These are phyloP conservation scores for Clarias gariepinus DNA, from an alignment of 2,113 vertebrate species.

Conservation along the genomic window DNA sequence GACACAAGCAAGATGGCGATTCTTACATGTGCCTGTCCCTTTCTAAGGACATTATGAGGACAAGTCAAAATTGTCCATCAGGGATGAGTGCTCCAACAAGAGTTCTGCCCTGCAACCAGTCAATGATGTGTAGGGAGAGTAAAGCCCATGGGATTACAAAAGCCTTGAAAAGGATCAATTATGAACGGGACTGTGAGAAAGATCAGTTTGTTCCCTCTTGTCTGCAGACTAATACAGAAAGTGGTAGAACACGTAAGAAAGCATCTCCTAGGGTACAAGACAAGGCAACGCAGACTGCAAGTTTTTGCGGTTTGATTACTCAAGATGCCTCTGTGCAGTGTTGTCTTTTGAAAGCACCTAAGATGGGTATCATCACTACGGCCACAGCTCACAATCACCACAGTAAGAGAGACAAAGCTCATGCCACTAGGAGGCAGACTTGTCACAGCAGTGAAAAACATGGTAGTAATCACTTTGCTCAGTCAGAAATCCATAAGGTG, in stretches of 20 bases:
- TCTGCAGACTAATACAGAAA: conserved; percentile 25
- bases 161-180: background rate
- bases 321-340: conserved; percentile 77
- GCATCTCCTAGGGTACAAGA: conserved; percentile 52
- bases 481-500: background rate
- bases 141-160: conserved; percentile 4
- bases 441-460: conserved; percentile 23
- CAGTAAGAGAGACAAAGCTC: conserved; percentile 12
- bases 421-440: conserved; percentile 68
- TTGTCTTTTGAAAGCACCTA: conserved; percentile 2
- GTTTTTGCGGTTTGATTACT: background rate
- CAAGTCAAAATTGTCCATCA: conserved; percentile 17
- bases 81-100: background rate
- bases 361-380: background rate
- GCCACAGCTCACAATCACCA: background rate
- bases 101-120: background rate
- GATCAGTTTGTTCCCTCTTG: conserved; percentile 40
- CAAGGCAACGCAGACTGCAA: conserved; percentile 72
- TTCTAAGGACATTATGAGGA: background rate
- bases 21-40: background rate
- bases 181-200: background rate
- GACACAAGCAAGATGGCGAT: background rate
- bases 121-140: background rate
- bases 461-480: background rate
- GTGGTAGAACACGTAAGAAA: conserved; percentile 30